Base-by-base conservation (phyloP, 2,888 invertebrate genomes). In the Ptychoptera contaminata region DNA sequence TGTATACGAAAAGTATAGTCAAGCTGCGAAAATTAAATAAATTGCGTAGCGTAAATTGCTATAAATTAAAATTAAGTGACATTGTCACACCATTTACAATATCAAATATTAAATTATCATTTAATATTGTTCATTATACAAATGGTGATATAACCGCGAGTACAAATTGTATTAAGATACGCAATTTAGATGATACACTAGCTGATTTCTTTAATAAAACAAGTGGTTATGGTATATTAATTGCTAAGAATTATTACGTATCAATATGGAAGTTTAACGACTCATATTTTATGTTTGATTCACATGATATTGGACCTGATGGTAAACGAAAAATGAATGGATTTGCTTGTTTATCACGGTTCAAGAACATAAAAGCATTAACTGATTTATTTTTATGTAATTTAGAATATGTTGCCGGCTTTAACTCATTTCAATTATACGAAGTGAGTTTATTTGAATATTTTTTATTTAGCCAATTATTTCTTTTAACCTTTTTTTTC, bases 241-340 rank as follows among this genome's bases (percentile, higher is more conserved):
- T 31, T 11, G 30, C 31, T 32, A 30, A 31, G 9, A 40, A 40
- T 34, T 49, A 51, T 43, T 9, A 42, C 50, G 60, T 67, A 2
- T 67, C 65, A 0, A 54, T 71, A 6, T 72, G 69, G 69, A 65
- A 60, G 46, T 36, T 35, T 34, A 40, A 32, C 15, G n/a, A 34
- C 3, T 53, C 58, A 4, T 69, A 61, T 43, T 71, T 65, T 51
- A 59, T 66, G 50, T 71, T 67, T 48, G 69, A 70, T 51, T 61
- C 69, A 1, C 60, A 66, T 47, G 63, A 67, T 16, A 56, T 67
- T 14, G 65, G 67, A 14, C 64, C 68, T 0, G 58, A 54, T 41
- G 68, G 69, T 1, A 23, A 53, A 2, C 38, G 50, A 23, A 56
- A 57, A 8, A 50, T 52, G 3, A 58, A 55, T 40, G 69, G 68